Base-by-base conservation (phyloP, 2,888 invertebrate species). In the Alsophila aescularia region DNA sequence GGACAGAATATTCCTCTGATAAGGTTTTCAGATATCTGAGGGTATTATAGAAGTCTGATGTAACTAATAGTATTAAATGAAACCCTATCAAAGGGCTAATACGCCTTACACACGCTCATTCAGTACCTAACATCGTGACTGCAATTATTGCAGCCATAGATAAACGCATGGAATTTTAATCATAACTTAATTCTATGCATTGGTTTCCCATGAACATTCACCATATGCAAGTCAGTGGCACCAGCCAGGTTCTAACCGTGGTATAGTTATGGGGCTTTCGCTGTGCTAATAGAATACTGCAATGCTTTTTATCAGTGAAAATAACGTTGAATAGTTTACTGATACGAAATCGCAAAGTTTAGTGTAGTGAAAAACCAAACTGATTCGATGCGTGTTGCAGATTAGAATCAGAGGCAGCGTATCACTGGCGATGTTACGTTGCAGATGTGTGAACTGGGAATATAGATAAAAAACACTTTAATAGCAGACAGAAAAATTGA, bases 61-160 rank as follows among this genome's bases (percentile, higher is more conserved):
- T 32, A 21, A 21, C n/a, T n/a, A n/a, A n/a, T n/a, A n/a, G n/a
- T n/a, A 36, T 1, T 16, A n/a, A n/a, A 10, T 16, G 42, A 50
- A 42, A 29, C 35, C 40, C 13, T 36, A 29, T 14, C 29, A 16
- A 50, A 6, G 13, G 32, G 32, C 18, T 21, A 14, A 15, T 35
- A 34, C 34, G 14, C 43, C 36, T 2, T 41, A 27, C 32, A 29
- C 37, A 40, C 40, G 58, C 45, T 49, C 43, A 21, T 4, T 29
- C n/a, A 8, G 10, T 10, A 18, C 35, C 2, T 12, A 27, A 41
- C 32, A 50, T 58, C 58, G 51, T 50, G 73, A 77, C 79, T 79
- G 76, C 79, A 79, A 81, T 83, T 76, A 83, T 82, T 77, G 75
- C 75, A 76, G 12, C 69, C 74, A 69, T 70, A 72, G 67, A 75